Conservation (phyloP, 1,140 invertebrate genomes). For the Mycetomoellerius zeteki region DNA sequence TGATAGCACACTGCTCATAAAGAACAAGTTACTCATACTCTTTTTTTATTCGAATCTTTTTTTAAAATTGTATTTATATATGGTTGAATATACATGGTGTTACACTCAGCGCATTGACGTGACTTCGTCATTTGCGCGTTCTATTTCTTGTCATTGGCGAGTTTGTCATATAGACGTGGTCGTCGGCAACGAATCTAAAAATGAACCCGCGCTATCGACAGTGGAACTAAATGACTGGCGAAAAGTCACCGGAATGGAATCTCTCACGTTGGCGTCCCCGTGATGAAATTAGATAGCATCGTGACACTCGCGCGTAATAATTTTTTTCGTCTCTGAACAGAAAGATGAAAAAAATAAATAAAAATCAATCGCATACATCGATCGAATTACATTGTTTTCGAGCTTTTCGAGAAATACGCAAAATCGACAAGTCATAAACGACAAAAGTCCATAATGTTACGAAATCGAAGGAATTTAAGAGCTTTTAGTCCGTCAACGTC, state of each 20-base stretch:
- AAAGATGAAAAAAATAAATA: not conserved
- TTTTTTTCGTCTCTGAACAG: not conserved
- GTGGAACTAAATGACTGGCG: slow-evolving; percentile 51
- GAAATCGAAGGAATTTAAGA: slow-evolving; percentile 15
- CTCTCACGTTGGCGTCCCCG: slow-evolving; percentile 51
- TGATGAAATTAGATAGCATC: slow-evolving; percentile 45
- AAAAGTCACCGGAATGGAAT: slow-evolving; percentile 60
- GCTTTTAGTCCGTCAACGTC: slow-evolving; percentile 18
- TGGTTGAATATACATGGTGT: slow-evolving; percentile 3
- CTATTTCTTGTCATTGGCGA: slow-evolving; percentile 54
- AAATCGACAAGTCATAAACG: slow-evolving; percentile 20
- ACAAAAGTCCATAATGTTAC: slow-evolving; percentile 1
- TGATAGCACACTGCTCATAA: not conserved
- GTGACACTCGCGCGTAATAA: not conserved
- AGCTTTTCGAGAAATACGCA: not conserved
- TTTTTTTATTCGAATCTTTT: slow-evolving; percentile 27
- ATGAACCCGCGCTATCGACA: slow-evolving; percentile 56
- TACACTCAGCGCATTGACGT: slow-evolving; percentile 52
- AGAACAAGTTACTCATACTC: slow-evolving; percentile 14
- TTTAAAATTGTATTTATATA: slow-evolving; percentile 42
- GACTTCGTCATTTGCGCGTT: slow-evolving; percentile 54
- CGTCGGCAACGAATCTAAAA: slow-evolving; percentile 63
- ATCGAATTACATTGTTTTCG: not conserved
- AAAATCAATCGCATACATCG: not conserved
- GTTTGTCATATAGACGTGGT: slow-evolving; percentile 44